Conservation (phyloP, 2,113 vertebrate species). For the Sinocyclocheilus grahami region DNA sequence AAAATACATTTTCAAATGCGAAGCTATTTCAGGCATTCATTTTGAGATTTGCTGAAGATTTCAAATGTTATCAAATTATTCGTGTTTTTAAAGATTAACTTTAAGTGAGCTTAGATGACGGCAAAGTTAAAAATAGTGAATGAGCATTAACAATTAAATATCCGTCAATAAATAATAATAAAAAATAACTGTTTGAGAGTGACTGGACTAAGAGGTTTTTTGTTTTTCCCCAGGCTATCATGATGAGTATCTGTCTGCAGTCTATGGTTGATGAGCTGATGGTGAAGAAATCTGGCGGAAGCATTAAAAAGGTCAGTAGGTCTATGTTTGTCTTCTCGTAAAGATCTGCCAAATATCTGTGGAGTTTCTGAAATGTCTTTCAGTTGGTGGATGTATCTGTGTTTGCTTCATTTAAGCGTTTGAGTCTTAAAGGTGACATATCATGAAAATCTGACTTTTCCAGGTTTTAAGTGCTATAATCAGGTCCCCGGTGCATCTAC, state of each 20-base stretch:
- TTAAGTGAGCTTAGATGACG: too few relatives aligned
- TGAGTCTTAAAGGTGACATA: background rate
- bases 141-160: too few relatives aligned
- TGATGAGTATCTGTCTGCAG: conserved; percentile 99
- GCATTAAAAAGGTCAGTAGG: conserved; percentile 89
- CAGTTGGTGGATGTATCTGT: background rate
- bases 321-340: conserved; percentile 1
- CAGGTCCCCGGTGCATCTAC: too few relatives aligned
- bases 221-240: conserved; percentile 85
- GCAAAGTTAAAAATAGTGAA: too few relatives aligned
- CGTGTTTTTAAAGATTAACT: too few relatives aligned
- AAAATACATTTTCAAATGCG: background rate
- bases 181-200: background rate
- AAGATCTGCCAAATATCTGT: conserved; percentile 15
- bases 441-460: too few relatives aligned
- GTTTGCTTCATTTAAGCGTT: background rate
- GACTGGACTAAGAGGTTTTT: background rate
- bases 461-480: too few relatives aligned
- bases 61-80: too few relatives aligned
- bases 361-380: background rate
- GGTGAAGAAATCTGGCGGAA: conserved; percentile 98
- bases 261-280: conserved; percentile 99
- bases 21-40: too few relatives aligned
- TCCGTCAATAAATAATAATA: too few relatives aligned
- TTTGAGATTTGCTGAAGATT: too few relatives aligned